These are phyloP conservation scores for Mionectes olivaceus DNA, from an alignment of 2,797 vertebrate species.

Conservation along the genomic window DNA sequence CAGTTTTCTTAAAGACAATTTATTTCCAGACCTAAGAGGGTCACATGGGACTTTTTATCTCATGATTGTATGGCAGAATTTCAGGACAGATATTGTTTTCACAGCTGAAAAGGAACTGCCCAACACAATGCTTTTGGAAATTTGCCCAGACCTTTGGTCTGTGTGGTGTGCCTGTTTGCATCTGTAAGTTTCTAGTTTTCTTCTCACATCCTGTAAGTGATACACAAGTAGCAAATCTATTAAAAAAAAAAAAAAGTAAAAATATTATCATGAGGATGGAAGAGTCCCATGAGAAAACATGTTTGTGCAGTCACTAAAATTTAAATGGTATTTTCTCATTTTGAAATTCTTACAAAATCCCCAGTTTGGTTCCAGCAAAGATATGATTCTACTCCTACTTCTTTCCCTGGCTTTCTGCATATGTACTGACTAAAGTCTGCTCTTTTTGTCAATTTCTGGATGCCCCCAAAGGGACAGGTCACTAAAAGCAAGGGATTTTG, in stretches of 20 bases:
- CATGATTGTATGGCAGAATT: constrained; percentile 59
- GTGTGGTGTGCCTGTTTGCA: constrained; percentile 50
- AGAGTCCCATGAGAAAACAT: neutral
- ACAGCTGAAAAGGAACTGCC: constrained; percentile 73
- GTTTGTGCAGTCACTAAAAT: neutral
- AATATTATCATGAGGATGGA: neutral
- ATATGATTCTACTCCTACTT: neutral
- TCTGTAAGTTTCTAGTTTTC: constrained; percentile 59
- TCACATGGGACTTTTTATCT: constrained; percentile 58
- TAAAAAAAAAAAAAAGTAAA: constrained; percentile 3
- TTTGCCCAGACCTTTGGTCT: constrained; percentile 62
- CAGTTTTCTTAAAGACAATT: neutral
- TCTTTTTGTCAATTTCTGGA: neutral
- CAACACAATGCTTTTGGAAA: constrained; percentile 65
- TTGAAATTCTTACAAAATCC: constrained; percentile 6
- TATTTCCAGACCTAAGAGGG: constrained; percentile 39
- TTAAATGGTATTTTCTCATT: neutral
- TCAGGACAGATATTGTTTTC: constrained; percentile 74
- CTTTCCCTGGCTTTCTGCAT: neutral
- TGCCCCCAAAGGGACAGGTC: neutral
- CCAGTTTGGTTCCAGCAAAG: neutral
- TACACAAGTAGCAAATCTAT: constrained; percentile 18
- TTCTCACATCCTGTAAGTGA: constrained; percentile 35
- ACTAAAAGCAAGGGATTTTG: neutral
- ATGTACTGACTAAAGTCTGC: neutral